Conservation (phyloP, 2,113 vertebrate genomes). For the Pristiophorus japonicus region DNA sequence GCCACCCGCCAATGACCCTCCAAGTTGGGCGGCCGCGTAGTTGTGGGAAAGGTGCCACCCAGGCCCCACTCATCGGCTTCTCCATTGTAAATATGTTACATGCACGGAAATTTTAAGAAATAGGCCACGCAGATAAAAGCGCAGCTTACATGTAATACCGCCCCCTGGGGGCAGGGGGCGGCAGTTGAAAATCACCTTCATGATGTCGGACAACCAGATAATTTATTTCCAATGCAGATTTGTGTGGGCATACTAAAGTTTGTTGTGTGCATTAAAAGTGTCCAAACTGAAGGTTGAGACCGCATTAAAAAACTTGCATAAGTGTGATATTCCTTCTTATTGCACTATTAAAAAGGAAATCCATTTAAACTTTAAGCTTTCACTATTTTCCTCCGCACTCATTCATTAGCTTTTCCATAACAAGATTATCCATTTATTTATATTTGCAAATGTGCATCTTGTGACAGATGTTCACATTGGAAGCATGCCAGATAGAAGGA, state of each 20-base stretch:
- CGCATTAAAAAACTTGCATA: slow-evolving; percentile 6
- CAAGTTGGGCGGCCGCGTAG: too few relatives aligned
- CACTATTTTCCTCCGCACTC: neutral
- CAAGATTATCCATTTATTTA: slow-evolving; percentile 12
- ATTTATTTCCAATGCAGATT: neutral
- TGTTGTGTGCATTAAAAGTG: neutral
- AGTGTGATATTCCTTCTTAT: neutral
- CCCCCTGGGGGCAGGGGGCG: too few relatives aligned
- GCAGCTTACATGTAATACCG: too few relatives aligned
- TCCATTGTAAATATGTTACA: too few relatives aligned
- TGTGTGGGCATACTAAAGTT: neutral
- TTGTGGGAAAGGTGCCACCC: too few relatives aligned
- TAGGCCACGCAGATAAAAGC: too few relatives aligned
- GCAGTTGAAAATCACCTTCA: neutral
- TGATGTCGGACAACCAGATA: neutral
- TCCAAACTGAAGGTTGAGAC: neutral
- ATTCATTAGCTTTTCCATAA: slow-evolving; percentile 28
- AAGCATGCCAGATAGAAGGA: neutral
- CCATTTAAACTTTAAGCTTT: neutral
- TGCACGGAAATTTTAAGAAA: too few relatives aligned
- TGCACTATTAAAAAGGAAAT: neutral
- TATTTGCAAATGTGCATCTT: neutral
- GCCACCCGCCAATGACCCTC: neutral
- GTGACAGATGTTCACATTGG: slow-evolving; percentile 24
- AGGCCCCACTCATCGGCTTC: too few relatives aligned